A percentile compares a stretch with the other conserved stretches of the same genome.
Evolutionary conservation across 2,888 invertebrate genomes (phyloP).

Genomic region (Drosophila bunnanda): DNA sequence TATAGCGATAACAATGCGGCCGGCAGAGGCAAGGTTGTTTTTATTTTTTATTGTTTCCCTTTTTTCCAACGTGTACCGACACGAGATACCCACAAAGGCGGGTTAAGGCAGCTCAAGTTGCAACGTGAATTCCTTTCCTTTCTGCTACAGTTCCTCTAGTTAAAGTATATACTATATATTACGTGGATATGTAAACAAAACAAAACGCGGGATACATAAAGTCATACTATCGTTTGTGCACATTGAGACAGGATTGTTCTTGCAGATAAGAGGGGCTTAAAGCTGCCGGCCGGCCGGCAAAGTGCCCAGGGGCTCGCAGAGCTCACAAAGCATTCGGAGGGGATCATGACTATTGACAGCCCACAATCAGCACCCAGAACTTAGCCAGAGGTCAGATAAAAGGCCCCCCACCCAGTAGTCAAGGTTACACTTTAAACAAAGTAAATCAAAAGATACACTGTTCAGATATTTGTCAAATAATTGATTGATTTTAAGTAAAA

Average conservation of each 20-base stretch:
- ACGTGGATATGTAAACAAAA: slow-evolving; percentile 10
- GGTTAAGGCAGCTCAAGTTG: slow-evolving; percentile 23
- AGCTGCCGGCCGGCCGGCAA: slow-evolving; percentile 50
- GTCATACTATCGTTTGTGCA: slow-evolving; percentile 12
- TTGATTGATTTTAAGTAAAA: not conserved
- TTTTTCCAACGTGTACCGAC: slow-evolving; percentile 37
- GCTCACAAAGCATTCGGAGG: not conserved
- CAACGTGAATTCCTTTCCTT: slow-evolving; percentile 31
- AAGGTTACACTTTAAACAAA: slow-evolving; percentile 7
- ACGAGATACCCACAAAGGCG: slow-evolving; percentile 33
- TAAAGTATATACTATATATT: slow-evolving; percentile 15
- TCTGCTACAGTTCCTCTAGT: not conserved
- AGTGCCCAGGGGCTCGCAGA: not conserved
- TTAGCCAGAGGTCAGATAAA: slow-evolving; percentile 7
- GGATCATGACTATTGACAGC: not conserved
- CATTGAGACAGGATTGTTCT: slow-evolving; percentile 11
- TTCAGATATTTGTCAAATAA: not conserved
- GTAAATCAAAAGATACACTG: not conserved
- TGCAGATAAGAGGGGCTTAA: slow-evolving; percentile 16
- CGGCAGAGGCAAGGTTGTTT: slow-evolving; percentile 32
- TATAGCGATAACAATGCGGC: slow-evolving; percentile 40
- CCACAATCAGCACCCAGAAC: not conserved
- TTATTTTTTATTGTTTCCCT: slow-evolving; percentile 7
- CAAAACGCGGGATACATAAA: not conserved
- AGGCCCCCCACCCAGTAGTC: not conserved